Evolutionary conservation across 2,797 vertebrate genomes (phyloP).

Genomic region (Naso thynnoides): DNA sequence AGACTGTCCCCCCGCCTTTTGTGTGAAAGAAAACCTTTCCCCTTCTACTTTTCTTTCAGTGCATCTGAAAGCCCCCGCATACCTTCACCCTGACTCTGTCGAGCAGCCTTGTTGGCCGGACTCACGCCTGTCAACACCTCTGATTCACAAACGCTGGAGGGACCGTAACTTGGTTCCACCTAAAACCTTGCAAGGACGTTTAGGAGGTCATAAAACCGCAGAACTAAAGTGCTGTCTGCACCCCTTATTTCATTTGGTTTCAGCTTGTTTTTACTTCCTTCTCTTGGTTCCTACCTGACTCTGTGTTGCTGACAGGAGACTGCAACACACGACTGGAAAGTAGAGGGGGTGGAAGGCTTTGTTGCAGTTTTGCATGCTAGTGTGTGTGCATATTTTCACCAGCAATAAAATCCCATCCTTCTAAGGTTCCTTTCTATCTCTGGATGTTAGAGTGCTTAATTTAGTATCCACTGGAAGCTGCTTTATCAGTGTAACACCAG

Average conservation of each 20-base stretch:
- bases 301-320: conserved; percentile 48
- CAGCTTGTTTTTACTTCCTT: conserved; percentile 38
- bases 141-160: conserved; percentile 68
- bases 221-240: conserved; percentile 57
- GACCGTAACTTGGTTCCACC: conserved; percentile 68
- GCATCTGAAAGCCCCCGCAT: conserved; percentile 68
- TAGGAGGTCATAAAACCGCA: conserved; percentile 58
- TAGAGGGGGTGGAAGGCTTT: conserved; percentile 41
- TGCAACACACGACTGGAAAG: conserved; percentile 47
- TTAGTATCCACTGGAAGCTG: conserved; percentile 56
- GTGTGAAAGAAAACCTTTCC: conserved; percentile 67
- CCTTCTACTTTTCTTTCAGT: conserved; percentile 65
- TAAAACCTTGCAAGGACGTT: conserved; percentile 66
- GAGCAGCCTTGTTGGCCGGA: conserved; percentile 52
- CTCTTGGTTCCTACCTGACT: conserved; percentile 55
- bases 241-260: conserved; percentile 42
- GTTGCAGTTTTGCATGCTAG: conserved; percentile 26
- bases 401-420: conserved; percentile 23
- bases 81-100: conserved; percentile 72
- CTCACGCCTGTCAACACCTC: conserved; percentile 72
- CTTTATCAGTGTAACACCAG: conserved; percentile 61
- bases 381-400: conserved; percentile 28
- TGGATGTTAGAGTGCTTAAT: conserved; percentile 52
- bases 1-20: conserved; percentile 51
- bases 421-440: conserved; percentile 42